Conservation (phyloP, 2,113 vertebrate species). For the Perognathus longimembris region DNA sequence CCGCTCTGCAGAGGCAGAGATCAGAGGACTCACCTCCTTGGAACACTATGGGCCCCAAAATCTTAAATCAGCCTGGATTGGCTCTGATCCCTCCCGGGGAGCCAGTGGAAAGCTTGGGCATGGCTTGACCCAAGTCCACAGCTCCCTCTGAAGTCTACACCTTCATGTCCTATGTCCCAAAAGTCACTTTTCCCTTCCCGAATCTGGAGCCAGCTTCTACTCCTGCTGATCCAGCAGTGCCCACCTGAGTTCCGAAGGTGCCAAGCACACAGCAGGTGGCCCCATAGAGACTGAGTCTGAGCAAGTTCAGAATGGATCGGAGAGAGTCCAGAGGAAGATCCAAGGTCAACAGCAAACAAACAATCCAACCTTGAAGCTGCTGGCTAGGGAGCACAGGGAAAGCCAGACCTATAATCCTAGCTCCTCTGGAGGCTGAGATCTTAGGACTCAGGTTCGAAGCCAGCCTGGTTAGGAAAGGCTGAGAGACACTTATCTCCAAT, state of each 20-base stretch:
- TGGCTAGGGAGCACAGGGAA: too few relatives aligned
- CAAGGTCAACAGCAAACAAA: neutral
- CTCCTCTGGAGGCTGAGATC: too few relatives aligned
- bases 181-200: too few relatives aligned
- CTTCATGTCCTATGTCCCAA: too few relatives aligned
- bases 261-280: neutral
- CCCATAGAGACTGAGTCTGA: rapidly evolving
- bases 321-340: neutral
- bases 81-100: neutral
- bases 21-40: neutral
- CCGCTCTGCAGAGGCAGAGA: neutral
- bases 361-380: too few relatives aligned
- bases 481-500: too few relatives aligned
- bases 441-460: too few relatives aligned
- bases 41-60: neutral
- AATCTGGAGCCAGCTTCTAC: too few relatives aligned
- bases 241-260: too few relatives aligned
- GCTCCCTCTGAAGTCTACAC: neutral
- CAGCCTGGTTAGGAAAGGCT: too few relatives aligned
- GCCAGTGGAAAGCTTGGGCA: neutral
- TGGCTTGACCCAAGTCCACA: neutral
- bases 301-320: too few relatives aligned
- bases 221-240: neutral
- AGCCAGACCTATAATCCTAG: too few relatives aligned
- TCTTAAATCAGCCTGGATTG: neutral